Percentiles rank a stretch among this genome's conserved stretches.
Evolutionary conservation across 2,888 invertebrate species (phyloP).

Genomic region (Sphecodes monilicornis): DNA sequence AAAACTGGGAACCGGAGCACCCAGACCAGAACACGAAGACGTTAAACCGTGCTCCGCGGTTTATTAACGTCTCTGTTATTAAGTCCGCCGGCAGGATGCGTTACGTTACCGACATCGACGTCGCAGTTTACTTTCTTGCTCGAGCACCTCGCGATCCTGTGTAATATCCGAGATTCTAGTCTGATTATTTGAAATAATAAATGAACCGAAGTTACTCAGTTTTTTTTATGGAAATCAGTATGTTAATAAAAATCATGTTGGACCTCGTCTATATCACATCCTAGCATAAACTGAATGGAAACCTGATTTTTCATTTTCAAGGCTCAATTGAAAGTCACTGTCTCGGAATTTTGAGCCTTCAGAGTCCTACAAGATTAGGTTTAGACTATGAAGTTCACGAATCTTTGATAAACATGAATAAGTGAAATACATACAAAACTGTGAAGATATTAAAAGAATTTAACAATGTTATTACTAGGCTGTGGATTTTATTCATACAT

Average conservation of each 20-base stretch:
- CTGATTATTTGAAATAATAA: not conserved
- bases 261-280: too few species aligned
- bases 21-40: not conserved
- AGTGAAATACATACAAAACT: too few species aligned
- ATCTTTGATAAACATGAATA: too few species aligned
- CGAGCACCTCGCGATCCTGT: not conserved
- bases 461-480: too few species aligned
- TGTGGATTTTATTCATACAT: too few species aligned
- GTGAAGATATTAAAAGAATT: too few species aligned
- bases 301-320: too few species aligned
- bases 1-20: constrained; percentile 20
- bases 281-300: too few species aligned
- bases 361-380: too few species aligned
- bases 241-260: not conserved
- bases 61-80: constrained; percentile 29
- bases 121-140: not conserved
- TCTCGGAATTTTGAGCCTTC: too few species aligned
- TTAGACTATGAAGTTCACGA: too few species aligned
- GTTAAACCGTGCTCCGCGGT: constrained; percentile 38
- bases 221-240: not conserved
- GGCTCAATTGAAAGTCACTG: too few species aligned
- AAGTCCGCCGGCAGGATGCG: constrained; percentile 1
- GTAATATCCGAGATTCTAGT: not conserved
- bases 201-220: not conserved
- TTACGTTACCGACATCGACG: constrained; percentile 8